Conservation (phyloP, 2,797 vertebrate species). For the Dendrocincla fuliginosa region DNA sequence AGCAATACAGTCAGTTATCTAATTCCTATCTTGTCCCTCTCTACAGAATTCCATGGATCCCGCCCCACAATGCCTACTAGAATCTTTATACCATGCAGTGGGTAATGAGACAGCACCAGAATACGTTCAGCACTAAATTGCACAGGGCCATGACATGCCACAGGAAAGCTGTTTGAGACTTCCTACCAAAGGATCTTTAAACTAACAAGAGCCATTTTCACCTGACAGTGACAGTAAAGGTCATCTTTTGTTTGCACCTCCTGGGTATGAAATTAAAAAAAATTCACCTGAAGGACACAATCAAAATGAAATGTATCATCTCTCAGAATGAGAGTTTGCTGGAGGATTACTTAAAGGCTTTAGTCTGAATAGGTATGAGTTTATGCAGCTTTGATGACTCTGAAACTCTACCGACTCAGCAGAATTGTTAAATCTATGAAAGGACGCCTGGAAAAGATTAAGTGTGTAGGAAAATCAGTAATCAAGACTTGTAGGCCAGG, state of each 20-base stretch:
- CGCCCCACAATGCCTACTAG: neutral
- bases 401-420: neutral
- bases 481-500: slow-evolving; percentile 30
- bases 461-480: slow-evolving; percentile 15
- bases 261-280: neutral
- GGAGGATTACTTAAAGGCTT: slow-evolving; percentile 21
- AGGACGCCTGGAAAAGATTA: neutral
- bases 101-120: neutral
- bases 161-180: neutral
- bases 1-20: neutral
- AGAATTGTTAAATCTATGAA: slow-evolving; percentile 1
- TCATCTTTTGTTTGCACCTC: neutral
- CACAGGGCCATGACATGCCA: neutral
- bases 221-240: neutral
- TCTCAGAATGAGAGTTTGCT: neutral
- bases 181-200: neutral
- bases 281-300: neutral
- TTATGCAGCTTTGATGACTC: slow-evolving; percentile 20
- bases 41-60: neutral
- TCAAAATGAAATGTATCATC: neutral
- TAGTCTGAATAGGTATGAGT: neutral
- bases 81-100: neutral
- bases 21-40: neutral
- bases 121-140: neutral
- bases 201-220: neutral